A percentile compares a stretch with the other conserved stretches of the same genome.
These are phyloP conservation scores for Pyrrhura leucotis DNA, from an alignment of 2,797 vertebrate genomes.

Conservation along the genomic window DNA sequence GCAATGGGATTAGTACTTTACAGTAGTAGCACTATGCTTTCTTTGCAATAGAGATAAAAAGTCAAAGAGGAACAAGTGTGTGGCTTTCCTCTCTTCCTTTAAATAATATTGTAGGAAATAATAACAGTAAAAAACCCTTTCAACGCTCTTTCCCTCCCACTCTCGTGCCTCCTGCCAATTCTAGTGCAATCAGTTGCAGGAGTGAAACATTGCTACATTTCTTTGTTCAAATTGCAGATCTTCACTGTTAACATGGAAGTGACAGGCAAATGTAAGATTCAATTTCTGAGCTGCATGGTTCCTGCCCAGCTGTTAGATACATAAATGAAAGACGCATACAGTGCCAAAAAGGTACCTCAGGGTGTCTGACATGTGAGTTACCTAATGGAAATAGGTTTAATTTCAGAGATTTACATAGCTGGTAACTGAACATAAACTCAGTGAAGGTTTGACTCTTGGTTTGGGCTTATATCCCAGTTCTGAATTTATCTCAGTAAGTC, in stretches of 20 bases:
- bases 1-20: constrained; percentile 49
- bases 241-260: constrained; percentile 4
- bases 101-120: constrained; percentile 37
- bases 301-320: constrained; percentile 45
- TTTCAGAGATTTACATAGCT: neutral
- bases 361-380: neutral
- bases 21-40: constrained; percentile 27
- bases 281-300: neutral
- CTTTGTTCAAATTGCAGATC: constrained; percentile 46
- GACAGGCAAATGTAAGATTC: neutral
- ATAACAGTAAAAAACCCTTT: neutral
- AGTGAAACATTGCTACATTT: constrained; percentile 58
- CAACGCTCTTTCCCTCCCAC: constrained; percentile 57
- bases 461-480: constrained; percentile 31
- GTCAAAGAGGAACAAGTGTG: constrained; percentile 36
- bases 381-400: neutral
- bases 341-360: constrained; percentile 14
- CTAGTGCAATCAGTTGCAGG: constrained; percentile 37
- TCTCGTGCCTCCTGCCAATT: constrained; percentile 62
- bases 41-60: constrained; percentile 36
- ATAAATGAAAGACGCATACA: constrained; percentile 1
- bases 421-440: neutral
- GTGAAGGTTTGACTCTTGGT: neutral
- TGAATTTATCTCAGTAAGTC: constrained; percentile 38
- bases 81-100: constrained; percentile 24